Base-by-base conservation (phyloP, 2,888 invertebrate genomes). In the Digitonthophagus gazella region DNA sequence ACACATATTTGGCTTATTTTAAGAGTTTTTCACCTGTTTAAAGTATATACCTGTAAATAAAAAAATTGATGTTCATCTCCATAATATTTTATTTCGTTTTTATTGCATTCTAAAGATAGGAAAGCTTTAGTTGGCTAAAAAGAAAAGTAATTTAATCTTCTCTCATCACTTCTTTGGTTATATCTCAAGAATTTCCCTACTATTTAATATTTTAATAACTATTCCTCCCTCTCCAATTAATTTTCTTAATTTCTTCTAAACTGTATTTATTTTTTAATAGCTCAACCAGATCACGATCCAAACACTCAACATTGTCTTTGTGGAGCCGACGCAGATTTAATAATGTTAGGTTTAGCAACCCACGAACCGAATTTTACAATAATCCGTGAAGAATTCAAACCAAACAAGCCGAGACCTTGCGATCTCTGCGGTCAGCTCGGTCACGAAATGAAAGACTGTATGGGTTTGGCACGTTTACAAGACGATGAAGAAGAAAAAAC, bases 281-380 rank as follows among this genome's bases (percentile, higher is more conserved):
- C 93, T 5, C 95, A 96, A 81, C 95, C 96, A 0, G 93, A 95
- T 82, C 97, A 98, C 83, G 96, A 99, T 83, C 97, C 99, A 0
- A 98, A 99, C 83, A 98, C 98, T 0, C 94, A 93, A 75, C 99
- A 99, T 83, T 97, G 97, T 75, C 85, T 99, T 18, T 99, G 98
- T 83, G 99, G 99, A 58, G 98, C 99, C 0, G 99, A 99, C 83
- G 97, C 97, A 1, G 98, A 98, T 86, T 88, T 98, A 68, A 98
- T 98, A 78, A 98, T 98, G 98, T 85, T 98, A 80, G 98, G 98
- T 5, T 86, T 99, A 71, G 98, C 99, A 0, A 99, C 99, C 0
- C 99, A 99, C 81, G 99, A 99, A 84, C 96, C 97, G 0, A 95
- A 99, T 86, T 99, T 99, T 82, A 99, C 98, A 14, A 99, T 99